phyloP scores from a whole-genome alignment of 2,888 invertebrate genomes.

The Boloria euphrosyne region DNA sequence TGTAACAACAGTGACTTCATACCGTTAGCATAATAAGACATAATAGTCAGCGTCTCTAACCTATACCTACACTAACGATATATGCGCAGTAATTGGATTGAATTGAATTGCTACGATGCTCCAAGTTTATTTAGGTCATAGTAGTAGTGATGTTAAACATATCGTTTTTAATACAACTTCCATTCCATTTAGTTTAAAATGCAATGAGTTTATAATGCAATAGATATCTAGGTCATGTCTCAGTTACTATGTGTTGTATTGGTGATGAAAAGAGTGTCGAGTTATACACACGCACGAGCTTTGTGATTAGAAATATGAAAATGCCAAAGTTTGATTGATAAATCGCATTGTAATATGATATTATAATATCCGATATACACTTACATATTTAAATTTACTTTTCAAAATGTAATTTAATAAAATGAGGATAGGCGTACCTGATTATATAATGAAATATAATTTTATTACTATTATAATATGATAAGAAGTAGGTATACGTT shows the following conservation, averaged over 20 bases:
- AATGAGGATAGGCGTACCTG: too few relatives aligned
- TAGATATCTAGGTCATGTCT: conserved; percentile 5
- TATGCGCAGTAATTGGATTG: conserved; percentile 68
- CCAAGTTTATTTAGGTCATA: conserved; percentile 71
- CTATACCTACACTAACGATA: conserved; percentile 42
- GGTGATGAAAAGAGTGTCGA: background rate
- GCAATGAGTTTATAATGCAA: conserved; percentile 9
- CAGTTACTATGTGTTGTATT: background rate
- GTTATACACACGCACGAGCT: background rate
- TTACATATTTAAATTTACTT: too few relatives aligned
- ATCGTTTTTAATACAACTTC: conserved; percentile 38
- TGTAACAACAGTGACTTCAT: background rate
- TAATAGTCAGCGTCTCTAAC: conserved; percentile 16
- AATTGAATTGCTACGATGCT: conserved; percentile 70
- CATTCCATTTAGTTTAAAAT: conserved; percentile 16
- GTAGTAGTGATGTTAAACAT: conserved; percentile 58
- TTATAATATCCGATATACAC: too few relatives aligned
- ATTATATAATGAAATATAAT: too few relatives aligned
- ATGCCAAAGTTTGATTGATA: too few relatives aligned
- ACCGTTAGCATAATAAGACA: conserved; percentile 7
- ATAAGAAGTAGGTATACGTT: too few relatives aligned
- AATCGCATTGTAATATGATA: too few relatives aligned
- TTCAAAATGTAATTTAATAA: too few relatives aligned
- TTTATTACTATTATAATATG: too few relatives aligned
- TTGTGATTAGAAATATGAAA: too few relatives aligned